Base-by-base conservation (phyloP, 2,888 invertebrate genomes). In the Brachyptera risi region DNA sequence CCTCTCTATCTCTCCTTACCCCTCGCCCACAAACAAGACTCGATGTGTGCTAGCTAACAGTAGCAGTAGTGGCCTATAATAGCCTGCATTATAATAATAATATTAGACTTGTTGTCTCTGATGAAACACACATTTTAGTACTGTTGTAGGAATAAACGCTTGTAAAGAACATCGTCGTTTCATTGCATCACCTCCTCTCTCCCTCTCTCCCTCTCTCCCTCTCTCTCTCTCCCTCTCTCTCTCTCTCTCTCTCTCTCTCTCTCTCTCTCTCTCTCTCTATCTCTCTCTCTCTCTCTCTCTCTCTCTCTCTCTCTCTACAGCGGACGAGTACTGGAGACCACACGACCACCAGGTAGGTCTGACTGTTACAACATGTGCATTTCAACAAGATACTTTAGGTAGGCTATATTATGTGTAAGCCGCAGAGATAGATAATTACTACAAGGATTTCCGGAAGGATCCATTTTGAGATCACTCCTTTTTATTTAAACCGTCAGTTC, bases 71-170 rank as follows among this genome's bases (percentile, higher is more conserved):
- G n/a, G n/a, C 31, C 31, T 31, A 7, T 31, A 31, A 11, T 31
- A 31, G 31, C 7, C 31, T 17, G 44, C 44, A 17, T 17, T 11
- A n/a, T 21, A 44, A 15, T 17, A 19, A n/a, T 21, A 44, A 15
- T 44, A 44, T 44, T 44, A 7, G 11, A 44, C 21, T 19, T 11
- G 44, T 44, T 44, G 44, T 19, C 19, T 19, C 21, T 11, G 11
- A 44, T 44, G 44, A 31, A 31, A 7, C 31, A 17, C 15, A 44
- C 44, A 44, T 44, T 54, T 54, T 54, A 54, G 54, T 54, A 54
- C 54, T 54, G 54, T 54, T 54, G 54, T 54, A 54, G 54, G 23
- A 51, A 54, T 54, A 54, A 54, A 27, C 35, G 54, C 54, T 54
- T 54, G 54, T 54, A 54, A 54, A 7, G 35, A 54, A 47, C 31